A percentile compares a stretch with the other conserved stretches of the same genome.
Evolutionary conservation across 1,140 invertebrate genomes (phyloP).

Genomic region (Phenacoccus solenopsis): DNA sequence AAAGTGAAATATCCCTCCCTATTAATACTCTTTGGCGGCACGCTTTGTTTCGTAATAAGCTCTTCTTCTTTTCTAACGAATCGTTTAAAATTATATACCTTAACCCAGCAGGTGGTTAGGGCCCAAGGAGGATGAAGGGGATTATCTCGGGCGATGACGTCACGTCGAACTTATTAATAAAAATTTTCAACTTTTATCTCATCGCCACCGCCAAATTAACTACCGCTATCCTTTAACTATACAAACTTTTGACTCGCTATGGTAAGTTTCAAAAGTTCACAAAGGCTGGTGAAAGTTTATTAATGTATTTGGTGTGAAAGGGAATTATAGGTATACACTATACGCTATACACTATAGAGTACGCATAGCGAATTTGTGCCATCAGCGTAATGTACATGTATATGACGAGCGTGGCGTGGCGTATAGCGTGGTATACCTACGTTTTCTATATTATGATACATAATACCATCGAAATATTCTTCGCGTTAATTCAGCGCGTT

Average conservation of each 20-base stretch:
- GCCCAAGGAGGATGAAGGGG: too few relatives aligned
- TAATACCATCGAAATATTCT: background rate
- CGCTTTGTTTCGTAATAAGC: background rate
- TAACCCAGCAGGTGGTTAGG: too few relatives aligned
- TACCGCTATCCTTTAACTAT: background rate
- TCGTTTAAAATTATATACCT: background rate
- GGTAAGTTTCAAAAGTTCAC: background rate
- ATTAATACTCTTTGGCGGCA: background rate
- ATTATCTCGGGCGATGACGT: background rate
- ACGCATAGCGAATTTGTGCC: background rate
- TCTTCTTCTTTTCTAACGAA: background rate
- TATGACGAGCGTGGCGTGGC: background rate
- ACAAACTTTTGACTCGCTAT: background rate
- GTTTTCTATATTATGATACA: background rate
- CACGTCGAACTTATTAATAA: constrained; percentile 2
- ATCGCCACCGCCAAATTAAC: background rate
- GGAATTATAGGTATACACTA: background rate
- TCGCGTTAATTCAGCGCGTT: background rate
- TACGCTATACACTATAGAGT: background rate
- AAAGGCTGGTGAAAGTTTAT: background rate
- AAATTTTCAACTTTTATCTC: background rate
- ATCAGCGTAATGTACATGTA: too few relatives aligned
- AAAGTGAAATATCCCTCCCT: background rate
- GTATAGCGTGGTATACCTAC: background rate
- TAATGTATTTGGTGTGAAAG: constrained; percentile 2